A percentile compares a stretch with the other conserved stretches of the same genome.
Conservation (phyloP, 2,113 vertebrate genomes). For the Salvelinus namaycush region DNA sequence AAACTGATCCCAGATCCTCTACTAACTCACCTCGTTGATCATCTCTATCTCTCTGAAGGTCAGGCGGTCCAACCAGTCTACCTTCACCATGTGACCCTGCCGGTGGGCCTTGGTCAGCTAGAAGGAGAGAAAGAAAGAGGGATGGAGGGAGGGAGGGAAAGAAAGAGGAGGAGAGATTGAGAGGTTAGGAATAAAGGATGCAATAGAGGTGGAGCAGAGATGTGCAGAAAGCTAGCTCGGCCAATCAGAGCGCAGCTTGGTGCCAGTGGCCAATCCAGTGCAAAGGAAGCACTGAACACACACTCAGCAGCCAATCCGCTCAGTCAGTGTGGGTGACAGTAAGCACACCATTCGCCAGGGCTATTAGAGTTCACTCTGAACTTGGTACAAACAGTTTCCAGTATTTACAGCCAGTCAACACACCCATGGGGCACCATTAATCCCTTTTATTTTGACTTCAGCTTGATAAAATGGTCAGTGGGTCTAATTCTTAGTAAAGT, state of each 20-base stretch:
- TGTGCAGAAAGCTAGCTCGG: slow-evolving; percentile 42
- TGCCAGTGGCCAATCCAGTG: slow-evolving; percentile 47
- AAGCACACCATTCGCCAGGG: slow-evolving; percentile 35
- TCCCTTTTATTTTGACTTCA: no score
- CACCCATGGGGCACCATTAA: background rate
- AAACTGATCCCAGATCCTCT: background rate
- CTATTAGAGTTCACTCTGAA: background rate
- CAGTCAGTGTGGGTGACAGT: slow-evolving; percentile 34
- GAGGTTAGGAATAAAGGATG: slow-evolving; percentile 7
- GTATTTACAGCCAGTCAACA: background rate
- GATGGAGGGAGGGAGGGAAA: background rate
- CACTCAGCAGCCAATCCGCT: slow-evolving; percentile 50
- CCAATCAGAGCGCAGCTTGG: slow-evolving; percentile 58
- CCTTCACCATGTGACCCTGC: slow-evolving; percentile 98
- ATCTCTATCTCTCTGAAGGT: slow-evolving; percentile 99
- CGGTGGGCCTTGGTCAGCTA: slow-evolving; percentile 98
- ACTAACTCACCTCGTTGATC: slow-evolving; percentile 92
- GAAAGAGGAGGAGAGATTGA: background rate
- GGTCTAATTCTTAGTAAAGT: background rate
- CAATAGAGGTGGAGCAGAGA: background rate
- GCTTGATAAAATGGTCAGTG: background rate
- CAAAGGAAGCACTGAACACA: slow-evolving; percentile 23
- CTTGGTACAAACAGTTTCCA: background rate
- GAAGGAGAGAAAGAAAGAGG: slow-evolving; percentile 19
- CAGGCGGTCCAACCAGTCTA: slow-evolving; percentile 96